Percentiles rank a stretch among this genome's conserved stretches.
phyloP scores from a whole-genome alignment of 2,113 vertebrate genomes.

The Zosterops pallidus region DNA sequence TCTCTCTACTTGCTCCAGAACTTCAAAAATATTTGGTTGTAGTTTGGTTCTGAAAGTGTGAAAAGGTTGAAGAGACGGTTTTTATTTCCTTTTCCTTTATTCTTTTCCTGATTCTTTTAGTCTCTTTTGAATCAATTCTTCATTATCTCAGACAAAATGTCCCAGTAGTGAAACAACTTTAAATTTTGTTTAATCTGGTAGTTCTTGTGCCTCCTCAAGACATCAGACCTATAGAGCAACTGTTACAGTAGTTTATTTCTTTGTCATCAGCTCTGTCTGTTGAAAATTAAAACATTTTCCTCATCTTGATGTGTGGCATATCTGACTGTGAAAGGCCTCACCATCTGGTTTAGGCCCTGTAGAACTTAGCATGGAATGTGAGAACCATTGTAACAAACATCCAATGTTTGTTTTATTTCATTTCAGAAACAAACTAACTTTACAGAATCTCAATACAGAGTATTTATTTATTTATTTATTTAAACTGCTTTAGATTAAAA shows the following conservation, averaged over 20 bases:
- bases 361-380: conserved; percentile 34
- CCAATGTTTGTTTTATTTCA: conserved; percentile 35
- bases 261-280: conserved; percentile 55
- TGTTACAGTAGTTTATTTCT: conserved; percentile 61
- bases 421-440: conserved; percentile 30
- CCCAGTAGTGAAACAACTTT: neutral
- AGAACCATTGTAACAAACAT: conserved; percentile 21
- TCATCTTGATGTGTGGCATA: conserved; percentile 68
- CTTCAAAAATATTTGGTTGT: neutral
- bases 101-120: neutral
- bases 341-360: conserved; percentile 68
- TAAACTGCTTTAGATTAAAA: neutral
- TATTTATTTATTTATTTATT: neutral
- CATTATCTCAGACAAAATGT: neutral
- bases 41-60: conserved; percentile 26
- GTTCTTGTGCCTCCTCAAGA: neutral
- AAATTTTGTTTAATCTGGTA: neutral
- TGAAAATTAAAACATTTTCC: conserved; percentile 72
- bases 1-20: conserved; percentile 18
- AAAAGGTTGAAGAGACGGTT: neutral
- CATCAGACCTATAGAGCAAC: neutral
- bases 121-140: neutral
- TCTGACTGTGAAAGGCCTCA: conserved; percentile 62
- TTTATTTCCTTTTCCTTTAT: neutral
- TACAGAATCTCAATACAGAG: neutral